These are phyloP conservation scores for Sebastes diploproa DNA, from an alignment of 2,797 vertebrate genomes.

Conservation along the genomic window DNA sequence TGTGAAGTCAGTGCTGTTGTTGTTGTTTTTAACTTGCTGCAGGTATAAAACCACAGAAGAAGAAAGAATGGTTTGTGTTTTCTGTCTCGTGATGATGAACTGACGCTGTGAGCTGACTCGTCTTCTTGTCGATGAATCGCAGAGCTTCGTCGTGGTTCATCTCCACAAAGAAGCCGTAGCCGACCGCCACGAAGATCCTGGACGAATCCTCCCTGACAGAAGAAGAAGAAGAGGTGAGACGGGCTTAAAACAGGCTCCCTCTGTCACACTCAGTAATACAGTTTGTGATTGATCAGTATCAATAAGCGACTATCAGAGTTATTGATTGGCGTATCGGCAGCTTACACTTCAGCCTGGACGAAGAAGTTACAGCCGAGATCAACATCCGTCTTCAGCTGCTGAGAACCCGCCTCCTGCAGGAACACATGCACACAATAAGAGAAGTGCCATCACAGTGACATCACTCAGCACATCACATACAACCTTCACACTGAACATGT, in stretches of 20 bases:
- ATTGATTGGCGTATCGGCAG: background rate
- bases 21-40: background rate
- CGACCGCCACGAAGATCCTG: constrained; percentile 87
- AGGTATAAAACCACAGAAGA: background rate
- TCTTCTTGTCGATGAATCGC: constrained; percentile 89
- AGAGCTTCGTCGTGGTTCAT: constrained; percentile 88
- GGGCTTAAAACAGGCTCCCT: background rate
- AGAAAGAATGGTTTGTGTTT: background rate
- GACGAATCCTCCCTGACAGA: constrained; percentile 84
- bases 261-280: too few species aligned
- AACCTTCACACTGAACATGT: too few species aligned
- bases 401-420: constrained; percentile 78
- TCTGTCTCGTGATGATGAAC: background rate
- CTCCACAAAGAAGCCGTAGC: constrained; percentile 91
- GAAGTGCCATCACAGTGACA: background rate
- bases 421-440: background rate
- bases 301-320: background rate
- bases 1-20: background rate
- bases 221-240: background rate
- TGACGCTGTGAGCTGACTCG: constrained; percentile 87
- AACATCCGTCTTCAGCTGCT: constrained; percentile 86
- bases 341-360: constrained; percentile 91
- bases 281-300: too few species aligned
- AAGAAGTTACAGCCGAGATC: constrained; percentile 93
- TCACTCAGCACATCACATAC: too few species aligned